Evolutionary conservation across 2,113 vertebrate species (phyloP).

Genomic region (Marcusenius ussheri): DNA sequence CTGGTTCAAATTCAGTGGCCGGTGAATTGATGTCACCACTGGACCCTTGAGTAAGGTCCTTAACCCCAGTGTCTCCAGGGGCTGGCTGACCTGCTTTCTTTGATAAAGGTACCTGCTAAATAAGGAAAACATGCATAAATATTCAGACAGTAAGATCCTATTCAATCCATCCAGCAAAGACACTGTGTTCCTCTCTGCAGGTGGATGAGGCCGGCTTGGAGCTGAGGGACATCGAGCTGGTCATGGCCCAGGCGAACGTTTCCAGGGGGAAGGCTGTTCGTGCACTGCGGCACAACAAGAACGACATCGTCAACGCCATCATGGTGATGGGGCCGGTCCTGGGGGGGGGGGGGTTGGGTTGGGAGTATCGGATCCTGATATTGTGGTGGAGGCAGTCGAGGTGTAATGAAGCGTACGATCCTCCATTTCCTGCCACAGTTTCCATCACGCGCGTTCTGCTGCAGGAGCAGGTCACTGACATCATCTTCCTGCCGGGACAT

Average conservation of each 20-base stretch:
- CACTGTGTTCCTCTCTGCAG: slow-evolving; percentile 43
- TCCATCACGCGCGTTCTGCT: neutral
- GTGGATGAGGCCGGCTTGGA: slow-evolving; percentile 86
- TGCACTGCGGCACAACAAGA: slow-evolving; percentile 91
- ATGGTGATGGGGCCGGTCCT: slow-evolving; percentile 70
- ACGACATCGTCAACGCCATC: slow-evolving; percentile 96
- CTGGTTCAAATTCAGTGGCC: neutral
- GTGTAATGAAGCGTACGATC: neutral
- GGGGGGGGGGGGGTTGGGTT: neutral
- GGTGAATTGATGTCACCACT: neutral
- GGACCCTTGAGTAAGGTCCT: neutral
- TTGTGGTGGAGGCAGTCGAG: neutral
- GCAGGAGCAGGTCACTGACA: neutral
- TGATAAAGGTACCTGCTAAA: neutral
- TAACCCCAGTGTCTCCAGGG: neutral
- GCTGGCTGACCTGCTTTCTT: neutral
- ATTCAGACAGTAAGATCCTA: neutral
- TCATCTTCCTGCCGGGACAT: neutral
- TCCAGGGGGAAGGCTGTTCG: slow-evolving; percentile 84
- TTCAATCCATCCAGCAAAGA: neutral
- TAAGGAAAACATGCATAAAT: neutral
- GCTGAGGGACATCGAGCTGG: slow-evolving; percentile 87
- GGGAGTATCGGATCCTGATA: neutral
- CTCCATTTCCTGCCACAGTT: neutral
- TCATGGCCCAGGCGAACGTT: slow-evolving; percentile 95